A percentile compares a stretch with the other conserved stretches of the same genome.
Conservation (phyloP, 2,797 vertebrate genomes). For the Ataeniobius toweri region DNA sequence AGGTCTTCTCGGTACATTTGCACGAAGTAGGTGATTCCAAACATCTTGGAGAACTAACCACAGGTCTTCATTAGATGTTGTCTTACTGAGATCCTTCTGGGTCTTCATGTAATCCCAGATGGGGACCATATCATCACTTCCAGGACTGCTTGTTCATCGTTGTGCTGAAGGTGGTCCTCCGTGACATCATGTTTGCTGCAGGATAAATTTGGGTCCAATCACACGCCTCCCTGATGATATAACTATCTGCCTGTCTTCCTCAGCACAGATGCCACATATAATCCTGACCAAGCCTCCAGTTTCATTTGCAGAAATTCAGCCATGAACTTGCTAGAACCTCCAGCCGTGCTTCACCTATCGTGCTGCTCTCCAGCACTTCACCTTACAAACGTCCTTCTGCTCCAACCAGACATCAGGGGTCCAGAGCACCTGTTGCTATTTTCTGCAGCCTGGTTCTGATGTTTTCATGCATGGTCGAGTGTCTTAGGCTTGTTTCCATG, state of each 20-base stretch:
- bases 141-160: not conserved
- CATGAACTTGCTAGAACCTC: too few species aligned
- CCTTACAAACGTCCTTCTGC: too few species aligned
- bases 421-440: not conserved
- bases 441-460: constrained; percentile 1
- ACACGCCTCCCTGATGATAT: too few species aligned
- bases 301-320: not conserved
- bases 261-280: not conserved
- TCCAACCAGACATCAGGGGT: too few species aligned
- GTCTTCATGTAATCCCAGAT: not conserved
- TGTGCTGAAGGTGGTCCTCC: not conserved
- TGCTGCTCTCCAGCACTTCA: too few species aligned
- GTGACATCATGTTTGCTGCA: not conserved
- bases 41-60: not conserved
- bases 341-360: not conserved
- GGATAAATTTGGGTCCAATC: not conserved
- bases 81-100: not conserved
- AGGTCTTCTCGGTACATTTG: not conserved
- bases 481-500: not conserved
- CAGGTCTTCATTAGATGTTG: not conserved
- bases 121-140: not conserved
- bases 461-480: not conserved
- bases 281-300: not conserved
- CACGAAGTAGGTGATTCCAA: not conserved
- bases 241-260: not conserved